Evolutionary conservation across 2,113 vertebrate species (phyloP).

Genomic region (Dascyllus trimaculatus): DNA sequence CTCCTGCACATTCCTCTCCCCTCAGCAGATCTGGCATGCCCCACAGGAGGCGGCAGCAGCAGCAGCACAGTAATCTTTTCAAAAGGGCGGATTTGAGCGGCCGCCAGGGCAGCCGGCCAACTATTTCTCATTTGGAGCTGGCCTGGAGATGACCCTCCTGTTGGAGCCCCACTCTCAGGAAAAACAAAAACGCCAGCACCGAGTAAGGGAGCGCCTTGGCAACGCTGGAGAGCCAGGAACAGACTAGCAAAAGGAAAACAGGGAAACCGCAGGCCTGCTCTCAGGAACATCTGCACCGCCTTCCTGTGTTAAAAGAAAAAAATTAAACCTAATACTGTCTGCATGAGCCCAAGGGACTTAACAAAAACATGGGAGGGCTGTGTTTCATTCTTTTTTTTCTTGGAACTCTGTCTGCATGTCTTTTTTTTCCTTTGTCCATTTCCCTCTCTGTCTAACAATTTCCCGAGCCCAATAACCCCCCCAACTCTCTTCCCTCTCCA

Average conservation of each 20-base stretch:
- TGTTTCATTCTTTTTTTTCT: slow-evolving; percentile 70
- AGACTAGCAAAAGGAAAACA: slow-evolving; percentile 77
- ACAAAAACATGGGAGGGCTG: slow-evolving; percentile 78
- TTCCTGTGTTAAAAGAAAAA: slow-evolving; percentile 79
- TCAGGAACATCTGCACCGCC: slow-evolving; percentile 82
- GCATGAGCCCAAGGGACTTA: slow-evolving; percentile 73
- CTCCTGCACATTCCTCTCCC: slow-evolving; percentile 81
- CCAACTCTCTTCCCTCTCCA: slow-evolving; percentile 40
- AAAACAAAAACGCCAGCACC: slow-evolving; percentile 80
- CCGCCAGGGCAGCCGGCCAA: slow-evolving; percentile 83
- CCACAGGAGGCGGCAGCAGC: slow-evolving; percentile 81
- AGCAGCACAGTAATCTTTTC: slow-evolving; percentile 86
- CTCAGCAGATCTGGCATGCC: slow-evolving; percentile 83
- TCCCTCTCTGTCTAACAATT: slow-evolving; percentile 78
- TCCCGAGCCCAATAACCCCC: slow-evolving; percentile 63
- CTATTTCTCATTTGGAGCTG: slow-evolving; percentile 87
- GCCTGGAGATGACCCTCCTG: slow-evolving; percentile 86
- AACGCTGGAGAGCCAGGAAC: slow-evolving; percentile 75
- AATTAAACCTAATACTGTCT: slow-evolving; percentile 79
- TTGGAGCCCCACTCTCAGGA: slow-evolving; percentile 80
- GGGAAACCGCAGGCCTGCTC: slow-evolving; percentile 79
- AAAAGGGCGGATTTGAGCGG: slow-evolving; percentile 85
- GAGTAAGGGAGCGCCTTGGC: slow-evolving; percentile 81
- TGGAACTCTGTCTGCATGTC: slow-evolving; percentile 76
- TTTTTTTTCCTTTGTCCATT: slow-evolving; percentile 75